Evolutionary conservation across 2,797 vertebrate species (phyloP).

Genomic region (Xenentodon cancila): DNA sequence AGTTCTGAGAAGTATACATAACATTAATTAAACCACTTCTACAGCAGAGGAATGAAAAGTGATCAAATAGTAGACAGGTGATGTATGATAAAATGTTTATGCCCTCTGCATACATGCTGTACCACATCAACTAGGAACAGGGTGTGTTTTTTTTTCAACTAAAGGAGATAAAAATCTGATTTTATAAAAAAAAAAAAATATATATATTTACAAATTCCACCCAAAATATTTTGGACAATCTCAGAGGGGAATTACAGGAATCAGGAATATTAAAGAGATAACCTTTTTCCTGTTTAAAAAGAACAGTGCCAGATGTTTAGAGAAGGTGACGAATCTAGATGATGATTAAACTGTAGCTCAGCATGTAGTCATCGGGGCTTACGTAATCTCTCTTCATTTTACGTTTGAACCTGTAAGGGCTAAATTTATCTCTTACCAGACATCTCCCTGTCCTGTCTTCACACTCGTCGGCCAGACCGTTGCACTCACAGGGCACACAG

Average conservation of each 20-base stretch:
- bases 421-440: constrained; percentile 82
- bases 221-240: constrained; percentile 11
- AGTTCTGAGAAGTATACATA: constrained; percentile 82
- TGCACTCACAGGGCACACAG: constrained; percentile 90
- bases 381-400: constrained; percentile 4
- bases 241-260: not conserved
- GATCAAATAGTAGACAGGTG: no score
- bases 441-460: constrained; percentile 89
- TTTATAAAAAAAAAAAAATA: not conserved
- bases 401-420: constrained; percentile 4
- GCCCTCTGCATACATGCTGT: no score
- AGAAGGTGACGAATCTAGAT: constrained; percentile 30
- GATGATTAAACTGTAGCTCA: constrained; percentile 34
- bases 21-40: constrained; percentile 18
- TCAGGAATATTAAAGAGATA: no score
- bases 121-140: not conserved
- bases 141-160: constrained; percentile 1
- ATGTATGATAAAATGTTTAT: no score
- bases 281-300: not conserved
- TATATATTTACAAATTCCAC: not conserved
- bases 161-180: constrained; percentile 1
- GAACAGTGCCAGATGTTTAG: constrained; percentile 33
- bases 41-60: not conserved
- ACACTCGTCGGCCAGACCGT: constrained; percentile 87
- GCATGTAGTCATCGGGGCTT: constrained; percentile 3